These are phyloP conservation scores for Psococerastis gibbosa DNA, from an alignment of 2,888 invertebrate genomes.

Conservation along the genomic window DNA sequence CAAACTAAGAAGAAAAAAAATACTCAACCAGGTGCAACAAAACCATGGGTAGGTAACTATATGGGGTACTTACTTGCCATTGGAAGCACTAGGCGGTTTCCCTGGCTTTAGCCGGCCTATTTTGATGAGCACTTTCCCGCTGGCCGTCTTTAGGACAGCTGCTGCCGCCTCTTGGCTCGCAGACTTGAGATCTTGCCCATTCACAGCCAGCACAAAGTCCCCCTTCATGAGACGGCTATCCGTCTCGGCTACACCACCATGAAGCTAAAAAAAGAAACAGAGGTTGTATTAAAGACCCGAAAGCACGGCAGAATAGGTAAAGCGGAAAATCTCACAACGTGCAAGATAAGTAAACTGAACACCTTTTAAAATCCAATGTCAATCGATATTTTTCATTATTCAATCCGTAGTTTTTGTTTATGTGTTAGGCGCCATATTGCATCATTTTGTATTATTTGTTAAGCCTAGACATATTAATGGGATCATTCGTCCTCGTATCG, in stretches of 20 bases:
- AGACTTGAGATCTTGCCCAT: constrained; percentile 62
- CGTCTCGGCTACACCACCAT: constrained; percentile 69
- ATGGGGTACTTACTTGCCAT: constrained; percentile 12
- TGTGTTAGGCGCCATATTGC: too few relatives aligned
- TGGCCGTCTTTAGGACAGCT: constrained; percentile 70
- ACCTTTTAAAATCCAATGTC: too few relatives aligned
- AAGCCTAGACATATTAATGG: too few relatives aligned
- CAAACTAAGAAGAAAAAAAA: neutral
- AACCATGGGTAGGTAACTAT: neutral
- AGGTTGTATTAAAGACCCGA: too few relatives aligned
- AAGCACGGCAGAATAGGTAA: neutral
- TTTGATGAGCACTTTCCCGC: constrained; percentile 64
- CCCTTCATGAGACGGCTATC: constrained; percentile 84
- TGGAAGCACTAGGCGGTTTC: constrained; percentile 9
- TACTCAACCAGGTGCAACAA: constrained; percentile 1
- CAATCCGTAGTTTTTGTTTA: too few relatives aligned
- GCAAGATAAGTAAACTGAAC: constrained; percentile 7
- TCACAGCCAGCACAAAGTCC: constrained; percentile 75
- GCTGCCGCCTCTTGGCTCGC: constrained; percentile 70
- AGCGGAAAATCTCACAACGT: neutral
- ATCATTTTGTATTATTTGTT: too few relatives aligned
- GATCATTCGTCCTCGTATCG: too few relatives aligned
- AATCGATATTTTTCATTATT: too few relatives aligned
- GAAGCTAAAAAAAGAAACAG: constrained; percentile 36
- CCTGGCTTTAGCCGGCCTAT: constrained; percentile 66